phyloP scores from a whole-genome alignment of 2,113 vertebrate genomes.

The Cnemophilus loriae region DNA sequence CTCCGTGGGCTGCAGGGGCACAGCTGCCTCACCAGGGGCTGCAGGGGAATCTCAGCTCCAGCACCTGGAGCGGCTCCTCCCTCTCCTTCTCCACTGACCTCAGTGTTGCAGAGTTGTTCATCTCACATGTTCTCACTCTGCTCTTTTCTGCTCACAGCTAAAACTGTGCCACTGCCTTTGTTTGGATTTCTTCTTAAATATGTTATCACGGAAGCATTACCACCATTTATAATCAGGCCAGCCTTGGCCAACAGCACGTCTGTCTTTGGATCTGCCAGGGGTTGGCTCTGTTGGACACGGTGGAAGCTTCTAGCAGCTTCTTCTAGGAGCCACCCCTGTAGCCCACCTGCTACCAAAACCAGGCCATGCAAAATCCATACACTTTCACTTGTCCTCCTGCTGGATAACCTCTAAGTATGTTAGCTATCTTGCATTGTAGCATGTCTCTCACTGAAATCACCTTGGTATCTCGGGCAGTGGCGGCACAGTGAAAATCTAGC shows the following conservation, averaged over 20 bases:
- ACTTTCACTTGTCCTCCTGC: background rate
- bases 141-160: background rate
- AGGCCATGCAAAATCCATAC: background rate
- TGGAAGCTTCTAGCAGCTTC: background rate
- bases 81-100: background rate
- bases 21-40: background rate
- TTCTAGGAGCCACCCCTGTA: background rate
- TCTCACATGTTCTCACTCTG: background rate
- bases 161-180: background rate
- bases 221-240: background rate
- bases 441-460: background rate
- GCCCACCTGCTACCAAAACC: background rate
- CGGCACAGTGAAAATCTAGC: background rate
- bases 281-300: fast-evolving
- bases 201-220: too few species aligned
- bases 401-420: background rate
- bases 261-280: background rate
- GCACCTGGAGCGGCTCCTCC: background rate
- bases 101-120: background rate
- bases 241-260: fast-evolving
- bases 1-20: background rate
- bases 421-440: background rate
- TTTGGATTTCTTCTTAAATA: background rate
- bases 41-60: fast-evolving
- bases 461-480: fast-evolving